Percentiles rank a stretch among this genome's conserved stretches.
phyloP scores from a whole-genome alignment of 2,797 vertebrate species.

The Enteromius thamalakanensis region DNA sequence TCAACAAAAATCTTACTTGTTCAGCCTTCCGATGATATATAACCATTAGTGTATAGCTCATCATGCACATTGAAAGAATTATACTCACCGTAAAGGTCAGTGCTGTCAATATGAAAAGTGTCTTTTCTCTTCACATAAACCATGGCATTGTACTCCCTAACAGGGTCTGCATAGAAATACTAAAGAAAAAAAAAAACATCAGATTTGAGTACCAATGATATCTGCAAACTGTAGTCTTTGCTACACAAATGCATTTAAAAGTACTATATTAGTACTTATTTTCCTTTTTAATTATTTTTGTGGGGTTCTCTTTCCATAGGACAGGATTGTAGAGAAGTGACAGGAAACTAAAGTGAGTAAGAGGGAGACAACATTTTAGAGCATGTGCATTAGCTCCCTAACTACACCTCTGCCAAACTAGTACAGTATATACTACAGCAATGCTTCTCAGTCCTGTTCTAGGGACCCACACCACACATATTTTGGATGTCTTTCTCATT shows the following conservation, averaged over 20 bases:
- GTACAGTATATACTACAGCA: neutral
- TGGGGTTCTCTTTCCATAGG: neutral
- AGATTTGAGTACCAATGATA: neutral
- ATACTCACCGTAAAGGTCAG: constrained; percentile 84
- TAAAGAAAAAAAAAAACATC: constrained; percentile 63
- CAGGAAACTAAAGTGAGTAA: neutral
- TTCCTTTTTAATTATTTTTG: neutral
- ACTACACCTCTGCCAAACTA: neutral
- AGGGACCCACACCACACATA: neutral
- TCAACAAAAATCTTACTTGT: no score
- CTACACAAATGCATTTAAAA: neutral
- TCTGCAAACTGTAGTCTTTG: constrained; percentile 2
- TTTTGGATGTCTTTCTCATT: neutral
- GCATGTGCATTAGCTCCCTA: neutral
- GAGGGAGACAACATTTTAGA: neutral
- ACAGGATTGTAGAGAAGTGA: neutral
- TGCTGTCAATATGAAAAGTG: constrained; percentile 91
- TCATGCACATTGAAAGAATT: neutral
- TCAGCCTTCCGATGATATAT: no score
- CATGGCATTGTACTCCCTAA: constrained; percentile 86
- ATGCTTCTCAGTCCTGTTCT: neutral
- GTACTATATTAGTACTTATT: neutral
- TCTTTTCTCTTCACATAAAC: constrained; percentile 89
- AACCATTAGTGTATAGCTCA: neutral
- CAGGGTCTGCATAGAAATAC: constrained; percentile 85